phyloP scores from a whole-genome alignment of 2,113 vertebrate species.

The Redunca redunca region DNA sequence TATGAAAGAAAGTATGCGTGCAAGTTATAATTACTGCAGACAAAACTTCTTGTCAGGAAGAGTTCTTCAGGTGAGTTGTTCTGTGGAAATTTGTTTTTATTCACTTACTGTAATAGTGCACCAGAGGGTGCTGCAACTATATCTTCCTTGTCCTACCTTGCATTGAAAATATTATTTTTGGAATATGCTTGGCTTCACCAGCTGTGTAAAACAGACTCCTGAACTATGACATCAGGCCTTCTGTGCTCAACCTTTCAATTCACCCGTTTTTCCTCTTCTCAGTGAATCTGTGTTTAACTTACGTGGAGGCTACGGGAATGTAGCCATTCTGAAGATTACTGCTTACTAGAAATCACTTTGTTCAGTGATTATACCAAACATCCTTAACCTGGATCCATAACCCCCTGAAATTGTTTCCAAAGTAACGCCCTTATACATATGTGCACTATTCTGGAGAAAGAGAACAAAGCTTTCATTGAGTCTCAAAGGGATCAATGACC shows the following conservation, averaged over 20 bases:
- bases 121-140: neutral
- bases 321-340: neutral
- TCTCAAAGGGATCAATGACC: neutral
- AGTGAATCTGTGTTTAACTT: neutral
- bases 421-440: neutral
- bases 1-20: slow-evolving; percentile 82
- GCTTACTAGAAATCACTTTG: neutral
- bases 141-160: neutral
- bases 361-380: neutral
- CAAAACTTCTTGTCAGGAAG: slow-evolving; percentile 94
- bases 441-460: neutral
- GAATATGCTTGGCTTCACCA: neutral
- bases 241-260: neutral
- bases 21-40: slow-evolving; percentile 90
- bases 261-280: neutral
- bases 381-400: neutral
- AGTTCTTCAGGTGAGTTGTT: slow-evolving; percentile 87
- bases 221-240: neutral
- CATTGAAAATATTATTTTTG: neutral
- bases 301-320: neutral
- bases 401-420: neutral
- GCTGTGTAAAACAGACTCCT: neutral
- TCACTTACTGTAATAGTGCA: neutral
- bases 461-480: neutral
- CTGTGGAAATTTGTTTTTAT: neutral